A percentile compares a stretch with the other conserved stretches of the same genome.
phyloP scores from a whole-genome alignment of 2,888 invertebrate species.

The Miltochrista miniata region DNA sequence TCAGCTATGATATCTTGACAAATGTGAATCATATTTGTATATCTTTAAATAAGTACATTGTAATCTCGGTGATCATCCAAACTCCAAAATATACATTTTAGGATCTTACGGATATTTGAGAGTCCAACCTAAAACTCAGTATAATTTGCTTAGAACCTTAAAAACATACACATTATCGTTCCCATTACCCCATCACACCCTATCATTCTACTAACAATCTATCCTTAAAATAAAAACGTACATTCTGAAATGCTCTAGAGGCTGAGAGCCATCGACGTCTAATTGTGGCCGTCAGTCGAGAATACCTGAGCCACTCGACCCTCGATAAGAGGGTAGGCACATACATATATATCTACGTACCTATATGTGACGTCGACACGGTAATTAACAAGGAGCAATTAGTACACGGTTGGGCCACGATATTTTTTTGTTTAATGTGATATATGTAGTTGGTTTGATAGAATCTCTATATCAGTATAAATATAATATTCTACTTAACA shows the following conservation, averaged over 20 bases:
- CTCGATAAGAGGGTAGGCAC: constrained; percentile 17
- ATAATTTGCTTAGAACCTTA: neutral
- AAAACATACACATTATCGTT: neutral
- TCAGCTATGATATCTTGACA: too few species aligned
- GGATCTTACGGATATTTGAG: too few species aligned
- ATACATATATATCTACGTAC: constrained; percentile 3
- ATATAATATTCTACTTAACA: neutral
- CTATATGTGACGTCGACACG: constrained; percentile 10
- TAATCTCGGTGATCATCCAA: too few species aligned
- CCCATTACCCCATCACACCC: constrained; percentile 1
- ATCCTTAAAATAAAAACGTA: constrained; percentile 14
- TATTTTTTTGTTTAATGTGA: constrained; percentile 5
- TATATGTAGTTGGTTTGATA: neutral
- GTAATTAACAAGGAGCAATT: constrained; percentile 23
- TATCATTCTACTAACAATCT: neutral
- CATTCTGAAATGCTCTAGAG: constrained; percentile 12
- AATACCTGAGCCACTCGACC: constrained; percentile 31
- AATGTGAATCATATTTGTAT: too few species aligned
- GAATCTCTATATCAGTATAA: neutral
- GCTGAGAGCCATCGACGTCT: constrained; percentile 16
- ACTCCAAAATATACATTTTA: too few species aligned
- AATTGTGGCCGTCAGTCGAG: constrained; percentile 19
- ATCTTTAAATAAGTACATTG: too few species aligned
- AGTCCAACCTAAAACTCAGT: too few species aligned
- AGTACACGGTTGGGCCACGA: constrained; percentile 6